Base-by-base conservation (phyloP, 2,113 vertebrate genomes). In the Fulica atra region DNA sequence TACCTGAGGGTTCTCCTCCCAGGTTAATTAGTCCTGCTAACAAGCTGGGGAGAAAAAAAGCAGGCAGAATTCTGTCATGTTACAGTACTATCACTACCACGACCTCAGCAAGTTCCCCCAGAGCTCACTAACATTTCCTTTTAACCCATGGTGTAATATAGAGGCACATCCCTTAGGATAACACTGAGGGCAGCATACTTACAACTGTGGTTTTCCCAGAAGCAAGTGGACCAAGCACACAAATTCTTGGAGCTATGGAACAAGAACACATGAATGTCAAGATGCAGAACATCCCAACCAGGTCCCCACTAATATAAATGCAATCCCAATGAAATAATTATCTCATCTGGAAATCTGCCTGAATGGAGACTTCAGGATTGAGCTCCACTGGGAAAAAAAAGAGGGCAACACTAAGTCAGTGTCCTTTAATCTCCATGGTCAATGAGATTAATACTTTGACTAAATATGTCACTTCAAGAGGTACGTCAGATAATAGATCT, bases 151-250 rank as follows among this genome's bases (percentile, higher is more conserved):
- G 28, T 5, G 36, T 15, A 9, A 81, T 0, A 11, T 2, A n/a
- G 5, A 59, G 53, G 20, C 5, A 13, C 8, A 33, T 7, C 17
- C 38, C 48, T 61, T 53, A 42, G 50, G 44, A 46, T 46, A 38
- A 23, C 69, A 28, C 10, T 40, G 56, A 81, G 80, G 7, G 28
- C 1, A 26, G 26, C 13, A 57, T 95, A 98, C 98, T 98, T 96
- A 99, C 98, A 90, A 98, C 97, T 4, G 98, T 98, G 6, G 97
- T 96, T 87, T 98, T 98, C 60, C 99, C 99, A 11, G 99, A 98
- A 93, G 98, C 98, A 7, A 99, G 98, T 9, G 99, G 99, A 13
- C 99, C 99, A 50, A 99, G 91, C 68, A 99, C 79, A 57, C 95
- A 93, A 53, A 98, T 97, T 95, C 93, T 95, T 95, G 98, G 98